Base-by-base conservation (phyloP, 2,113 vertebrate genomes). In the Corvus cornix region DNA sequence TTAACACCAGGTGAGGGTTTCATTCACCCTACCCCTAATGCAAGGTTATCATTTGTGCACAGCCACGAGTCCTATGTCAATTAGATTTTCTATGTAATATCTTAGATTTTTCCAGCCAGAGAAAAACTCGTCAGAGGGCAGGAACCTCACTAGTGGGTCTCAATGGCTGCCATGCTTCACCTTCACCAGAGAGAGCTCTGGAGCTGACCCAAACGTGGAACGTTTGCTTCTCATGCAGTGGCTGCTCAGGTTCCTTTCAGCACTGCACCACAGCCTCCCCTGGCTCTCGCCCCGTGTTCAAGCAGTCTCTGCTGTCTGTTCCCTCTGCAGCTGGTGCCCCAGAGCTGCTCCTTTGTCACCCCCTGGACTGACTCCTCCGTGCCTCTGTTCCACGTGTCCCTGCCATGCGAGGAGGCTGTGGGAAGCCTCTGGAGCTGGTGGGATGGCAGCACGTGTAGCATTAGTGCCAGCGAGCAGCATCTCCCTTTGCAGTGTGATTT, bases 401-500 rank as follows among this genome's bases (percentile, higher is more conserved):
- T 7, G 49, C 39, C 51, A 0, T 7, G 49, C 3, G 2, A 7
- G 27, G 49, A 23, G 44, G 35, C 49, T 24, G 14, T 22, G 73
- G 53, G 48, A 16, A 46, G 55, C 55, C 85, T 22, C 35, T 6
- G 58, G 23, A 2, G 20, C 35, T 2, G 12, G 4, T 0, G 4
- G 60, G 51, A 5, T 24, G 55, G 21, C 66, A 69, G 41, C 0
- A 0, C 31, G 11, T 0, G 0, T 6, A 23, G 33, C 1, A 0
- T 7, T 5, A 9, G 59, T 3, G n/a, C 49, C 0, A 0, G 26
- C 0, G 2, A 43, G 60, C 69, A 52, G 46, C 7, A 0, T 5
- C 24, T 41, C 28, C 70, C 67, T 86, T 23, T 28, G 67, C 52
- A 8, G 1, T 3, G 59, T 2, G 35, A 6, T 26, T 51, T 16